Evolutionary conservation across 2,888 invertebrate species (phyloP), one percentile per base, ranked within the genome.

Genomic region (Nyleta sp.): DNA sequence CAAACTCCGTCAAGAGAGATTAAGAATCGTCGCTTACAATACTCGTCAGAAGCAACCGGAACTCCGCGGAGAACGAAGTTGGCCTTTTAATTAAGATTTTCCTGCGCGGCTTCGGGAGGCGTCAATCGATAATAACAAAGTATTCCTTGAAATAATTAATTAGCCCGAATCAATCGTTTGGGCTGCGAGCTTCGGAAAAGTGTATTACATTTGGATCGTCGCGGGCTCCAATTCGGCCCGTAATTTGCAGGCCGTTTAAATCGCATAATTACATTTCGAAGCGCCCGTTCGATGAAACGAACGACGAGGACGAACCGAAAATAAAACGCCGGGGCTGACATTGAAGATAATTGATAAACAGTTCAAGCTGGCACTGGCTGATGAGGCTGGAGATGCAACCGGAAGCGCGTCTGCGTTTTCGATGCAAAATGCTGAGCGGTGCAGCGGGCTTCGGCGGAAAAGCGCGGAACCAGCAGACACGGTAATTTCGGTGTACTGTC

Each of bases 401-500:
- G 79, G 77, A 81, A 77, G 52, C 59, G 68, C 64, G 79, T 79
- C 42, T 68, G 76, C 76, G 48, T 74, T 77, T 80, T 57, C 71
- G 46, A 52, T 59, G 68, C 62, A 71, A 80, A 80, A 76, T 67
- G 81, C 80, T 81, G 81, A 81, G 70, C 64, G 64, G 18, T 70
- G 75, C 79, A 71, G 0, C 64, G 70, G 64, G 81, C 78, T 81
- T 70, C 80, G 65, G 76, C 71, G 70, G 65, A 81, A 83, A 82
- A 84, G 81, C 83, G 86, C 82, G 83, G 79, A 85, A 84, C 83
- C 82, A 84, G 82, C 84, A 86, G 86, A 86, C 86, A 84, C 85
- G 87, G 87, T 86, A 87, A 88, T 88, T 88, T 87, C 85, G 82
- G 83, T 84, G 78, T 81, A 84, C 81, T 80, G 80, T 79, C 83